phyloP scores from a whole-genome alignment of 2,113 vertebrate species.

The Bubo scandiacus region DNA sequence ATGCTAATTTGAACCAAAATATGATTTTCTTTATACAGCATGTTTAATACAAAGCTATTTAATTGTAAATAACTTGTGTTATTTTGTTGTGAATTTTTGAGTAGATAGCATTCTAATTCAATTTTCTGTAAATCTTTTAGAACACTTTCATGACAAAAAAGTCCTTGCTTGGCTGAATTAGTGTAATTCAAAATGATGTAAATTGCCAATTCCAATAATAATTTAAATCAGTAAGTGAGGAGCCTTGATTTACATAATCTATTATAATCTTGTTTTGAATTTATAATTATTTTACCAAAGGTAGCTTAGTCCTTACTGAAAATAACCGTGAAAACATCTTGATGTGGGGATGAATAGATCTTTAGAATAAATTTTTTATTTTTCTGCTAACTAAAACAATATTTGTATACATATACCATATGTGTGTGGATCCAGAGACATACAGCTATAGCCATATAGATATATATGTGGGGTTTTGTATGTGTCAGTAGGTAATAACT shows the following conservation, averaged over 20 bases:
- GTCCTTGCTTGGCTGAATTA: neutral
- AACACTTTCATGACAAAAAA: neutral
- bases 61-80: neutral
- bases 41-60: neutral
- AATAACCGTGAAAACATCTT: neutral
- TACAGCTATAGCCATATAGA: neutral
- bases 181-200: constrained; percentile 12
- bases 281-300: neutral
- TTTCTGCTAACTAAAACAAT: neutral
- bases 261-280: constrained; percentile 27
- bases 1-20: neutral
- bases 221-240: neutral
- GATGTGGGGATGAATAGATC: neutral
- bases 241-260: constrained; percentile 10
- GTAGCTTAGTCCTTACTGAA: neutral
- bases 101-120: neutral
- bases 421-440: neutral
- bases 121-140: neutral
- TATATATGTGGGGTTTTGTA: neutral
- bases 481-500: neutral
- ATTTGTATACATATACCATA: neutral
- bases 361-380: neutral
- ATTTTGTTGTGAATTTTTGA: neutral
- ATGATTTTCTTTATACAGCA: neutral
- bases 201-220: constrained; percentile 25